phyloP scores from a whole-genome alignment of 2,113 vertebrate species.

The Dicrurus megarhynchus region DNA sequence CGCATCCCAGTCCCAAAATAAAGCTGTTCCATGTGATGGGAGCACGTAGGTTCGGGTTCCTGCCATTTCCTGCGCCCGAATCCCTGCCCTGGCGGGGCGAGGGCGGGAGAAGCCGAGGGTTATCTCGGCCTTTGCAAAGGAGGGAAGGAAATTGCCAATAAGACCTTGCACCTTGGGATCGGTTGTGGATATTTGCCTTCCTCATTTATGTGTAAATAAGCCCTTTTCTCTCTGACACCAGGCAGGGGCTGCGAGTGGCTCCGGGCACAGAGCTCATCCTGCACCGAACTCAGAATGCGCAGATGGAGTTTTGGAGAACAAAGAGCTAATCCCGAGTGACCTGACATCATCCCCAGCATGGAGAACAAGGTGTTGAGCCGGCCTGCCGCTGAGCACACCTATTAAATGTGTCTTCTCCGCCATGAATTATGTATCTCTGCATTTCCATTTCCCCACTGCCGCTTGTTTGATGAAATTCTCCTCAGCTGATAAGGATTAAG shows the following conservation, averaged over 20 bases:
- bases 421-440: constrained; percentile 42
- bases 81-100: not conserved
- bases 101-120: not conserved
- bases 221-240: not conserved
- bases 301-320: not conserved
- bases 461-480: not conserved
- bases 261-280: not conserved
- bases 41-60: rapidly evolving
- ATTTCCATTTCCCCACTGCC: not conserved
- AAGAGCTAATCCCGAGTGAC: not conserved
- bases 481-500: constrained; percentile 8
- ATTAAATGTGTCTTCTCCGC: not conserved
- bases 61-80: rapidly evolving
- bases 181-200: not conserved
- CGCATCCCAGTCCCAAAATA: not conserved
- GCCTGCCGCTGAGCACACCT: not conserved
- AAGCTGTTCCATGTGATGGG: not conserved
- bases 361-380: not conserved
- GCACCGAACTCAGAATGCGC: rapidly evolving
- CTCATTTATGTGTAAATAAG: constrained; percentile 46
- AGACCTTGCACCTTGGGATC: not conserved
- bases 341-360: not conserved
- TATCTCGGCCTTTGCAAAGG: not conserved
- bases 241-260: not conserved
- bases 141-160: not conserved